Conservation (phyloP, 2,113 vertebrate genomes). For the Cheirogaleus medius region DNA sequence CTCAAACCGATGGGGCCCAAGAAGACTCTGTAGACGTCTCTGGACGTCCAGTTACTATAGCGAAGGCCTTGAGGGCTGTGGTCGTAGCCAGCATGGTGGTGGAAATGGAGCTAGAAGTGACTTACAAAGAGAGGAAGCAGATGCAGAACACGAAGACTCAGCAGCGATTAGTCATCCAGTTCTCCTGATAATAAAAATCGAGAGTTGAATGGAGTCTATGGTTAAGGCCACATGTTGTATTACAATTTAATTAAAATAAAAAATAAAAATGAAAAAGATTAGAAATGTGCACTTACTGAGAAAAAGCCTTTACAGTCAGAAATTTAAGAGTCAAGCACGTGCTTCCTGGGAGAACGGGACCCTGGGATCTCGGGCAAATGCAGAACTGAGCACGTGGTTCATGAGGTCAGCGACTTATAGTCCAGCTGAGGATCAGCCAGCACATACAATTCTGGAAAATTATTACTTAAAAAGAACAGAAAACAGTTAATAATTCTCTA, state of each 20-base stretch:
- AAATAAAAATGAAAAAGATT: neutral
- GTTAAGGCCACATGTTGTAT: neutral
- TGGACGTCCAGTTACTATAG: neutral
- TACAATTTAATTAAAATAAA: neutral
- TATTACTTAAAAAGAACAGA: neutral
- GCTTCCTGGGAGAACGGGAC: rapidly evolving
- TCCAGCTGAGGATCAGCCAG: neutral
- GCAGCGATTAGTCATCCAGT: neutral
- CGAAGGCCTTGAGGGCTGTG: neutral
- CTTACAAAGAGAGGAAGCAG: neutral
- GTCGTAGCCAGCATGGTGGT: neutral
- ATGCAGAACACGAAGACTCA: neutral
- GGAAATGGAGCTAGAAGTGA: neutral
- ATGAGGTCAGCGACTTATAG: neutral
- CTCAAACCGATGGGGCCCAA: neutral
- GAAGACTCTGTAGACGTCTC: neutral
- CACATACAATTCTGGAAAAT: neutral
- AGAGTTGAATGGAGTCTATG: neutral
- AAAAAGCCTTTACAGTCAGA: neutral
- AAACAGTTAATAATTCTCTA: neutral
- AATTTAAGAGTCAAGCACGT: neutral
- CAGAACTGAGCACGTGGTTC: neutral
- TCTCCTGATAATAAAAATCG: neutral
- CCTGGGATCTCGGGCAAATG: neutral
- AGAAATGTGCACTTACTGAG: neutral